A percentile compares a stretch with the other conserved stretches of the same genome.
Evolutionary conservation across 2,888 invertebrate genomes (phyloP).

Genomic region (Cordilura impudica): DNA sequence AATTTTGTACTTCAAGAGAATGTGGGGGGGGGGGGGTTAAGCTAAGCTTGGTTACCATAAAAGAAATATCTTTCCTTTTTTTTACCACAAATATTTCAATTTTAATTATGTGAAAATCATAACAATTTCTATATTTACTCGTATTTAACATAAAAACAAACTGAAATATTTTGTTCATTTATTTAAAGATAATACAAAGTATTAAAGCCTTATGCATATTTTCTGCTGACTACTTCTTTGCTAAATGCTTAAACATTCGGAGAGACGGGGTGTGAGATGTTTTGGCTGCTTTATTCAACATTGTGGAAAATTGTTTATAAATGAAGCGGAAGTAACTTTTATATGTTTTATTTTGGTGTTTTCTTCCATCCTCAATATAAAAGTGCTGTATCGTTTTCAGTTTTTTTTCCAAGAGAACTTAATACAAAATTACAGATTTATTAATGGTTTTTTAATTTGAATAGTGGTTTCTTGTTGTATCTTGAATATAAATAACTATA

Average conservation of each 20-base stretch:
- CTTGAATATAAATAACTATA: constrained; percentile 20
- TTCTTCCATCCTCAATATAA: constrained; percentile 5
- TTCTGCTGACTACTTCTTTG: not conserved
- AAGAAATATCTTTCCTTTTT: not conserved
- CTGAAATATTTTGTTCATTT: not conserved
- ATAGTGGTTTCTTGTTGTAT: constrained; percentile 68
- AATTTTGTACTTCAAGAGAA: not conserved
- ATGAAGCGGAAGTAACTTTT: constrained; percentile 73
- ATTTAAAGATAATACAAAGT: not conserved
- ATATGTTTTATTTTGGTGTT: constrained; percentile 34
- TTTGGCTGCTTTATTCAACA: constrained; percentile 38
- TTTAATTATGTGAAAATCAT: constrained; percentile 74
- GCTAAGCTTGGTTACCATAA: not conserved
- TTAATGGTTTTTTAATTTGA: constrained; percentile 75
- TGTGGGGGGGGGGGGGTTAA: not conserved
- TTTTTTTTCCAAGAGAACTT: constrained; percentile 17
- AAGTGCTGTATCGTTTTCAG: constrained; percentile 4
- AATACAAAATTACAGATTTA: constrained; percentile 54
- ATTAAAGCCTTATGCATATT: constrained; percentile 13
- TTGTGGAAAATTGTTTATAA: constrained; percentile 71
- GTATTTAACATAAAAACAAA: constrained; percentile 23
- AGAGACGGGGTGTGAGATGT: not conserved
- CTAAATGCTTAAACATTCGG: not conserved
- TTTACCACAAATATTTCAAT: constrained; percentile 71
- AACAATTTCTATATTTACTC: constrained; percentile 65